Evolutionary conservation across 2,113 vertebrate genomes (phyloP), one percentile per base, ranked within the genome.

Genomic region (Tupaia chinensis): DNA sequence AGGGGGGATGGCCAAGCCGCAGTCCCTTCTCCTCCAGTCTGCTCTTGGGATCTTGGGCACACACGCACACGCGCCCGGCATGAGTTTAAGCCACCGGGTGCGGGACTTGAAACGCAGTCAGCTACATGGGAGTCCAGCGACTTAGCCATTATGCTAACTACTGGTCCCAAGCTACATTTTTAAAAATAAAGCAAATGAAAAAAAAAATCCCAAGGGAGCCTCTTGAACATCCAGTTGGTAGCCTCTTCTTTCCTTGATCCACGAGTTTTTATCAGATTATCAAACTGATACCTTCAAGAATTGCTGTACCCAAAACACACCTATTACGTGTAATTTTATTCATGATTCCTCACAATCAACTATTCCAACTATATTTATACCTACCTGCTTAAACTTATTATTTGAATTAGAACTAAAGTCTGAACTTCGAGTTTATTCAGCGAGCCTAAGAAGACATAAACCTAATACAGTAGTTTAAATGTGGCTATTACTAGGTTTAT

Each of bases 361-460:
- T 77, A 69, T 54, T 83, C n/a, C 58, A 1, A 60, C 61, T 34
- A 65, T 79, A 32, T 79, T 79, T 65, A 53, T 29, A 15, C 14
- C 17, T 17, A 60, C 25, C 25, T 84, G 13, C 14, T 16, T 80
- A 14, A 17, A 80, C 34, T 76, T 93, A 17, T 25, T 76, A 25
- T 69, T 68, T 92, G 70, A 93, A 54, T 87, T 90, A 96, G 13
- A 78, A 76, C 65, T 44, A 87, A 65, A 58, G 29, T 72, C 11
- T 63, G 70, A 34, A 81, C 23, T 68, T 73, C 77, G 70, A 86
- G 19, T 82, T 60, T 27, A 58, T 58, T 82, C 34, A 44, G 80
- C 58, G 58, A 80, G 72, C 23, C 29, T 89, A 44, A 92, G 76
- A 61, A 23, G 25, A 34, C 25, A 65, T 65, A 68, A 76, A 34